Conservation (phyloP, 1,140 invertebrate species). For the Glomeris maerens region DNA sequence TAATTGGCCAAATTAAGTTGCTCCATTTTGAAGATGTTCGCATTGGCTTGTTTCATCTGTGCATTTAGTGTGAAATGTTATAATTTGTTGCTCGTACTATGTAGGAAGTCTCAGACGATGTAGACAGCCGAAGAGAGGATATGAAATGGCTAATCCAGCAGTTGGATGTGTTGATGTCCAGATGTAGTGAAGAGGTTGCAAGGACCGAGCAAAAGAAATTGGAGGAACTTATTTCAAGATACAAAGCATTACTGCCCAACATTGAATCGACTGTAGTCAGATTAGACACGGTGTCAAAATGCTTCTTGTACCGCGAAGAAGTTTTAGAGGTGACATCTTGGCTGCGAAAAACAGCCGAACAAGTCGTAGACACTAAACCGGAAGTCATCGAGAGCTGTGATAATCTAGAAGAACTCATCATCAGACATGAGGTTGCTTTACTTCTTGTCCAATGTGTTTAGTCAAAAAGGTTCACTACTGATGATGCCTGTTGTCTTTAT, state of each 20-base stretch:
- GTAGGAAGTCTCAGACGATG: slow-evolving; percentile 72
- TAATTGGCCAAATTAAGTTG: too few relatives aligned
- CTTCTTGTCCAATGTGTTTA: too few relatives aligned
- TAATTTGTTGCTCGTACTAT: slow-evolving; percentile 18
- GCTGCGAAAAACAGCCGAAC: slow-evolving; percentile 51
- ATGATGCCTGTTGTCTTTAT: background rate
- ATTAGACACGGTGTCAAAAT: slow-evolving; percentile 79
- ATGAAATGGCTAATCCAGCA: slow-evolving; percentile 90
- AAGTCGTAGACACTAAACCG: slow-evolving; percentile 33
- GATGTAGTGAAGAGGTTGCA: slow-evolving; percentile 62
- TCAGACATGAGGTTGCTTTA: slow-evolving; percentile 64
- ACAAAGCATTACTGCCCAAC: slow-evolving; percentile 77
- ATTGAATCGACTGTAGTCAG: slow-evolving; percentile 84
- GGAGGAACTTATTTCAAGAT: slow-evolving; percentile 64
- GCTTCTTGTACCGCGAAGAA: slow-evolving; percentile 77
- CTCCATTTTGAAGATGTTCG: too few relatives aligned
- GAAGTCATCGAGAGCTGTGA: slow-evolving; percentile 53
- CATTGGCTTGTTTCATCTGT: too few relatives aligned
- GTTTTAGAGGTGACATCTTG: slow-evolving; percentile 53
- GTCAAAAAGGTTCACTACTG: background rate
- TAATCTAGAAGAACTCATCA: slow-evolving; percentile 53
- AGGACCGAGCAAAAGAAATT: slow-evolving; percentile 52
- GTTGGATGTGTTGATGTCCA: slow-evolving; percentile 65
- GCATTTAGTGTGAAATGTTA: too few relatives aligned
- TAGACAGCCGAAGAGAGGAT: slow-evolving; percentile 73